Conservation (phyloP, 2,797 vertebrate genomes). For the Gambelia wislizenii region DNA sequence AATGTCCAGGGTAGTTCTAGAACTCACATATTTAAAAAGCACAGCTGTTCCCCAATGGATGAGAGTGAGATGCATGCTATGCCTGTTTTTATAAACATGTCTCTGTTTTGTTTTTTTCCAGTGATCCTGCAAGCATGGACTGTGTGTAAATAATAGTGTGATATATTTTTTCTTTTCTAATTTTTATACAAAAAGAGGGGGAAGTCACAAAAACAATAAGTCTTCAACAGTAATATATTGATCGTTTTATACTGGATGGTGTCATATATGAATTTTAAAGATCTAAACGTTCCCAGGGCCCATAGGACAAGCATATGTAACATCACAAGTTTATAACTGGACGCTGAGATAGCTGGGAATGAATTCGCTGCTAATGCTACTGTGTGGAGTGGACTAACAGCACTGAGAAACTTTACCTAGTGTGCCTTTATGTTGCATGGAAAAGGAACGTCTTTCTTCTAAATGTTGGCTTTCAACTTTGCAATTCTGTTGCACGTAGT, state of each 20-base stretch:
- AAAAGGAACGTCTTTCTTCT: constrained; percentile 56
- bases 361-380: constrained; percentile 59
- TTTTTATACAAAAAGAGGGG: constrained; percentile 83
- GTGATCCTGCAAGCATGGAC: constrained; percentile 88
- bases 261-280: constrained; percentile 74
- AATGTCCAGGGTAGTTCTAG: background rate
- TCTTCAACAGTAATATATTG: constrained; percentile 92
- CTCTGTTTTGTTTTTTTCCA: constrained; percentile 86
- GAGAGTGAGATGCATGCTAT: constrained; percentile 7
- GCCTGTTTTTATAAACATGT: constrained; percentile 47
- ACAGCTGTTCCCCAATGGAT: background rate
- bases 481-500: constrained; percentile 62
- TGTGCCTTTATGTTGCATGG: constrained; percentile 64
- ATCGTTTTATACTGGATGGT: constrained; percentile 79
- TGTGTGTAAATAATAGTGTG: constrained; percentile 92
- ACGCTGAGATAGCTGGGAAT: constrained; percentile 56
- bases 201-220: constrained; percentile 46
- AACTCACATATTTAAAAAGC: constrained; percentile 25
- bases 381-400: constrained; percentile 63
- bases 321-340: constrained; percentile 26
- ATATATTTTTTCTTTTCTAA: constrained; percentile 87
- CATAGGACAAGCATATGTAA: constrained; percentile 10
- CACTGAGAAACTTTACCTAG: constrained; percentile 21
- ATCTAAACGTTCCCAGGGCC: constrained; percentile 61
- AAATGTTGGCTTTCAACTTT: constrained; percentile 71